Base-by-base conservation (phyloP, 2,797 vertebrate species). In the Leuciscus waleckii region DNA sequence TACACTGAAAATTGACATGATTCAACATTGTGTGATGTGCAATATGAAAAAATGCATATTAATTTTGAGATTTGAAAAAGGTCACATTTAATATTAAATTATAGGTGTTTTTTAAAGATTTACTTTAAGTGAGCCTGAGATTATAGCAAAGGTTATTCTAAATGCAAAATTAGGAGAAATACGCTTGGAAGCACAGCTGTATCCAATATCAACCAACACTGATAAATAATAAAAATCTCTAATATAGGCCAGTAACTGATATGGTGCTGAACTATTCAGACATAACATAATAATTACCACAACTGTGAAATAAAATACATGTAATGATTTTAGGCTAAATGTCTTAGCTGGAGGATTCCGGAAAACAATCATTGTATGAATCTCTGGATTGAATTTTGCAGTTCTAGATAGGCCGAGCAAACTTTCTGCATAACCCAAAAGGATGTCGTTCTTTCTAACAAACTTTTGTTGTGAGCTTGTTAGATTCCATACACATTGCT, bases 391-490 rank as follows among this genome's bases (percentile, higher is more conserved):
- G 85, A 51, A 68, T 88, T 77, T 8, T 43, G 17, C 79, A 82
- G 63, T 84, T 93, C 93, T 88, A 90, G 88, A 75, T 90, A 88
- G 91, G 91, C 89, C 92, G 19, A 91, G 92, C 91, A 89, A 93
- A 92, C 87, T 90, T 92, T 94, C 93, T 91, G 92, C 81, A 79
- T 80, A 88, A 88, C 91, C 88, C 90, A 92, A 92, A 92, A 90
- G 93, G 93, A 95, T 88, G 89, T 94, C 91, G 92, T 91, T 61
- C 8, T 82, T 88, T 78, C 91, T 93, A 95, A 95, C 93, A 88
- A 93, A 93, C 92, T 89, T 92, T 94, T 91, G 89, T 90, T 91
- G 90, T 89, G 87, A 90, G 87, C 90, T 89, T 78, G 89, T 85
- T 88, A 88, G 92, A 93, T 93, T 94, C 92, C 93, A 91, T 85